phyloP scores from a whole-genome alignment of 1,140 invertebrate genomes.

The Drosophila burlai region DNA sequence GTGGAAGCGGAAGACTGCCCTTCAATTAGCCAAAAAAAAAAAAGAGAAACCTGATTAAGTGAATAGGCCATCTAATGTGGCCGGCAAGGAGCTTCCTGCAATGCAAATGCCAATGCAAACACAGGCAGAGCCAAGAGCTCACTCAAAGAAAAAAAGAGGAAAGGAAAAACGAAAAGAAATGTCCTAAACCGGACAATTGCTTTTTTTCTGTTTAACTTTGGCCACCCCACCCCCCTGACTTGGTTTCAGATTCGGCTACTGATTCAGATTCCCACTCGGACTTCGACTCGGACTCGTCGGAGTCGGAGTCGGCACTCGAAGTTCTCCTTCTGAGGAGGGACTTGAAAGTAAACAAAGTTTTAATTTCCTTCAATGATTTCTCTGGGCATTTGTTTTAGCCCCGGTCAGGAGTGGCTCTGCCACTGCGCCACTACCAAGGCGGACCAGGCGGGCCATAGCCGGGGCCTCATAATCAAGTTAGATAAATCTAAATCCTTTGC shows the following conservation, averaged over 20 bases:
- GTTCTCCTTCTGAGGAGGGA: constrained; percentile 31
- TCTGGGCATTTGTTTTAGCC: constrained; percentile 75
- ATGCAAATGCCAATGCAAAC: constrained; percentile 5
- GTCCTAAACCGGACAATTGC: constrained; percentile 16
- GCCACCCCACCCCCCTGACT: not conserved
- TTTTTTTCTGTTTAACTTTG: constrained; percentile 21
- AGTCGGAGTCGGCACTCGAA: not conserved
- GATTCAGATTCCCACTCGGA: not conserved
- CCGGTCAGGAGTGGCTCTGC: constrained; percentile 9
- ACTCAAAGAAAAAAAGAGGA: too few species aligned
- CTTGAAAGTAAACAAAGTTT: constrained; percentile 81
- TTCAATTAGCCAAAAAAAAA: constrained; percentile 62
- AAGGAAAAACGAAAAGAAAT: constrained; percentile 8
- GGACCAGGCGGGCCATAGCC: not conserved
- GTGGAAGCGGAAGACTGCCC: constrained; percentile 3
- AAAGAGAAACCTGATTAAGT: constrained; percentile 57
- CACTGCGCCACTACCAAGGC: too few species aligned
- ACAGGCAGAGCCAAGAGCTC: not conserved
- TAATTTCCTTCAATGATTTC: constrained; percentile 82
- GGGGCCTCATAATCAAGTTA: constrained; percentile 77
- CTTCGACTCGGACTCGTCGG: not conserved
- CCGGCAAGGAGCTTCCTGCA: not conserved
- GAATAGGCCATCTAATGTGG: constrained; percentile 63
- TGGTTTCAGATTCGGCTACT: constrained; percentile 2
- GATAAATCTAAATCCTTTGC: constrained; percentile 83